Conservation (phyloP, 2,113 vertebrate species). For the Meriones unguiculatus region DNA sequence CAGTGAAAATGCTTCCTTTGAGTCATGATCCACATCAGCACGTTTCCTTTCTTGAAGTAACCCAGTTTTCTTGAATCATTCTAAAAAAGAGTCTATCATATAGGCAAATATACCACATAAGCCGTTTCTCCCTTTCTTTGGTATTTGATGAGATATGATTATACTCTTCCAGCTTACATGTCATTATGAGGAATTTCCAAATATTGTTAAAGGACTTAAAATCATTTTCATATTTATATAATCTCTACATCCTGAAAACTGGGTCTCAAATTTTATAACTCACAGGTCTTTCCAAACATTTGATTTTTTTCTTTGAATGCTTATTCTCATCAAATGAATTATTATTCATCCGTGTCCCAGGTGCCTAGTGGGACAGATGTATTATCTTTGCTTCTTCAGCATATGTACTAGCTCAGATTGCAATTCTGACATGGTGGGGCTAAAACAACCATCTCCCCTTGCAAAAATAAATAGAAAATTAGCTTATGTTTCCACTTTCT, state of each 20-base stretch:
- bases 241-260: not conserved
- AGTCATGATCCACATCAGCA: not conserved
- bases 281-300: not conserved
- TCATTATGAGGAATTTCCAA: conserved; percentile 9
- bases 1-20: not conserved
- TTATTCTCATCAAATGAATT: not conserved
- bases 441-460: conserved; percentile 8
- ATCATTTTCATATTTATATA: not conserved
- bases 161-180: not conserved
- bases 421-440: not conserved
- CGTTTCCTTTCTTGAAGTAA: not conserved
- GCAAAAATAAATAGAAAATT: conserved; percentile 34
- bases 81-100: not conserved
- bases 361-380: not conserved
- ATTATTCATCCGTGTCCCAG: too few species aligned
- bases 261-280: not conserved
- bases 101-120: not conserved
- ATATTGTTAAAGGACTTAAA: conserved; percentile 18
- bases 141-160: not conserved
- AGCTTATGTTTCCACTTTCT: not conserved
- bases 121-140: not conserved
- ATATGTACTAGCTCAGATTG: not conserved
- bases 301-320: not conserved
- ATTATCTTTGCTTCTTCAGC: not conserved
- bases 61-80: not conserved